Evolutionary conservation across 2,888 invertebrate species (phyloP).

Genomic region (Coleophora flavipennella): DNA sequence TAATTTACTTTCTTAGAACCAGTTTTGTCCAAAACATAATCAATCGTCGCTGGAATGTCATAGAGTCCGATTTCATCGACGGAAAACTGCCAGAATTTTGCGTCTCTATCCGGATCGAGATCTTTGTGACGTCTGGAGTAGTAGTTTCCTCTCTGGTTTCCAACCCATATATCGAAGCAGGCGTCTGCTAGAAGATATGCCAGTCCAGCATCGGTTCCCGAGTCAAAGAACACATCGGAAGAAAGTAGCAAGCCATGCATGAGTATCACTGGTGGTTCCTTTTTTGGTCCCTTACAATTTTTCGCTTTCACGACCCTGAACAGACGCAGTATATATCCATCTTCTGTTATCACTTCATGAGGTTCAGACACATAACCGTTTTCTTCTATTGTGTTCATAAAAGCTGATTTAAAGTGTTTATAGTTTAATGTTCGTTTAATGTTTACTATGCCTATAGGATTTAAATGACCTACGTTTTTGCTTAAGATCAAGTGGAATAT

Average conservation of each 20-base stretch:
- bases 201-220: conserved; percentile 12
- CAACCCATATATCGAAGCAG: conserved; percentile 16
- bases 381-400: conserved; percentile 8
- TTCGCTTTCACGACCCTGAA: conserved; percentile 12
- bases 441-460: too few species aligned
- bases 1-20: conserved; percentile 34
- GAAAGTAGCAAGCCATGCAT: conserved; percentile 17
- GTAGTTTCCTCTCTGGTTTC: conserved; percentile 15
- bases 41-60: conserved; percentile 79
- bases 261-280: conserved; percentile 13
- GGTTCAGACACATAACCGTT: conserved; percentile 13
- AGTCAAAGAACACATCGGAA: conserved; percentile 14
- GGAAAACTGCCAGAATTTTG: conserved; percentile 73
- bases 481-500: too few species aligned
- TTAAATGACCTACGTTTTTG: too few species aligned
- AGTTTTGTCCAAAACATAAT: conserved; percentile 38
- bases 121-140: conserved; percentile 63
- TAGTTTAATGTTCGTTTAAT: too few species aligned
- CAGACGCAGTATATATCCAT: conserved; percentile 15
- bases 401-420: conserved; percentile 2
- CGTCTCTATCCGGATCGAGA: conserved; percentile 28
- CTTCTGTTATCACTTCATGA: conserved; percentile 13
- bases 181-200: conserved; percentile 15
- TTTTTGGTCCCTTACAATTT: conserved; percentile 7
- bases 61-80: conserved; percentile 83